Percentiles rank a stretch among this genome's conserved stretches.
Evolutionary conservation across 1,140 invertebrate species (phyloP).

Genomic region (Maniola jurtina): DNA sequence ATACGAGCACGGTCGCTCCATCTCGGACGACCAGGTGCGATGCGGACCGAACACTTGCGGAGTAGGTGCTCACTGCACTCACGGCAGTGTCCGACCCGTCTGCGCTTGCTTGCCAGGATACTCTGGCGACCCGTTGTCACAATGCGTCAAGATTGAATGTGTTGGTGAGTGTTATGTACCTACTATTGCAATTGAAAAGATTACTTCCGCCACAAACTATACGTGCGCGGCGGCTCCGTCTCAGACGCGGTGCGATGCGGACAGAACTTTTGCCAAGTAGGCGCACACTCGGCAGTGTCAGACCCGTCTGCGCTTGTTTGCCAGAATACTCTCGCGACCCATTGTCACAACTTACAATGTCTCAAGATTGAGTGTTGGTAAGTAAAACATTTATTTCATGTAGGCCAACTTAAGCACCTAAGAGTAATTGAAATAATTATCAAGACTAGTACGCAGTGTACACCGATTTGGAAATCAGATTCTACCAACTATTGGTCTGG

Average conservation of each 20-base stretch:
- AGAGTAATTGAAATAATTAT: too few relatives aligned
- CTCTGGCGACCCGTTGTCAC: constrained; percentile 84
- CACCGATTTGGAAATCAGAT: too few relatives aligned
- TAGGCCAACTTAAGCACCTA: too few relatives aligned
- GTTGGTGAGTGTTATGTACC: constrained; percentile 72
- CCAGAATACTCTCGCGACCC: constrained; percentile 86
- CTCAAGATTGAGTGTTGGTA: constrained; percentile 83
- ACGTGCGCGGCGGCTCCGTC: too few relatives aligned
- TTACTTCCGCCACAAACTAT: too few relatives aligned
- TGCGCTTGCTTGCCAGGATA: constrained; percentile 86
- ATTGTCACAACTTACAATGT: constrained; percentile 81
- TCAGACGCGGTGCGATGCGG: too few relatives aligned
- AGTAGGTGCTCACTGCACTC: constrained; percentile 82
- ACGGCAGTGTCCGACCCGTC: constrained; percentile 81
- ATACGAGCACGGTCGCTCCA: constrained; percentile 66
- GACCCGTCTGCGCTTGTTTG: constrained; percentile 85
- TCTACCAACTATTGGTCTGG: too few relatives aligned
- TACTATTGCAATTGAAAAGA: too few relatives aligned
- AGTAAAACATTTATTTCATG: too few relatives aligned
- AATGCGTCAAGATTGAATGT: constrained; percentile 83
- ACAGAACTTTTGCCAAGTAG: too few relatives aligned
- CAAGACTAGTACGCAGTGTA: too few relatives aligned
- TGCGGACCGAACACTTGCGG: constrained; percentile 79
- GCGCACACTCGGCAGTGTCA: constrained; percentile 80
- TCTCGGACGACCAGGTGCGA: constrained; percentile 60